A percentile compares a stretch with the other conserved stretches of the same genome.
These are phyloP conservation scores for Himalopsyche tibetana DNA, from an alignment of 2,888 invertebrate species.

Conservation along the genomic window DNA sequence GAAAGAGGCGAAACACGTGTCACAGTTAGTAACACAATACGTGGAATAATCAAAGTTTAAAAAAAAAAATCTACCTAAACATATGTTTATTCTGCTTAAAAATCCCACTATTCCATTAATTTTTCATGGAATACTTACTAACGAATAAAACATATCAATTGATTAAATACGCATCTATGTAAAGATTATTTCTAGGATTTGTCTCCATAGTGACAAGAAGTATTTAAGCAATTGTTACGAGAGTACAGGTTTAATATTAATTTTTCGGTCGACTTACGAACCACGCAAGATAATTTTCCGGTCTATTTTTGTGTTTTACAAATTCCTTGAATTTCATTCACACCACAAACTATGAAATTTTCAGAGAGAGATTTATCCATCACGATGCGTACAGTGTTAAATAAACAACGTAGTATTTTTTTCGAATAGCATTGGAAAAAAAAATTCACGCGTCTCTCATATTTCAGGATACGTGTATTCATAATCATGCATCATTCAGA, in stretches of 20 bases:
- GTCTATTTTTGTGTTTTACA: constrained; percentile 26
- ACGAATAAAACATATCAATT: too few species aligned
- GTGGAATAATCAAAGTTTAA: too few species aligned
- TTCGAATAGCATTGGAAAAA: neutral
- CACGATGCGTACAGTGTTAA: neutral
- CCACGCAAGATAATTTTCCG: neutral
- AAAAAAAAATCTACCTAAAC: too few species aligned
- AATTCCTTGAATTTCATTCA: constrained; percentile 26
- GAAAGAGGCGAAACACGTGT: too few species aligned
- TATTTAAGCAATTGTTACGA: neutral
- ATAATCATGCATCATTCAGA: too few species aligned
- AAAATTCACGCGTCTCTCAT: neutral
- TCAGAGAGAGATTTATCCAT: constrained; percentile 16
- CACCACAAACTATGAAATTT: constrained; percentile 19
- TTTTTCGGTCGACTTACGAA: neutral
- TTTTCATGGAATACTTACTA: too few species aligned
- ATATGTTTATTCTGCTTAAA: too few species aligned
- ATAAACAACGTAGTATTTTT: constrained; percentile 8
- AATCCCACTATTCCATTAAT: too few species aligned
- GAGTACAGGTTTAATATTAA: neutral
- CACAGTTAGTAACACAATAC: too few species aligned
- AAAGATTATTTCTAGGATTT: too few species aligned
- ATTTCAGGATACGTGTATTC: neutral
- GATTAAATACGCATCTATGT: too few species aligned
- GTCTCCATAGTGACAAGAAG: too few species aligned